Evolutionary conservation across 2,797 vertebrate genomes (phyloP).

Genomic region (Sciurus vulgaris): DNA sequence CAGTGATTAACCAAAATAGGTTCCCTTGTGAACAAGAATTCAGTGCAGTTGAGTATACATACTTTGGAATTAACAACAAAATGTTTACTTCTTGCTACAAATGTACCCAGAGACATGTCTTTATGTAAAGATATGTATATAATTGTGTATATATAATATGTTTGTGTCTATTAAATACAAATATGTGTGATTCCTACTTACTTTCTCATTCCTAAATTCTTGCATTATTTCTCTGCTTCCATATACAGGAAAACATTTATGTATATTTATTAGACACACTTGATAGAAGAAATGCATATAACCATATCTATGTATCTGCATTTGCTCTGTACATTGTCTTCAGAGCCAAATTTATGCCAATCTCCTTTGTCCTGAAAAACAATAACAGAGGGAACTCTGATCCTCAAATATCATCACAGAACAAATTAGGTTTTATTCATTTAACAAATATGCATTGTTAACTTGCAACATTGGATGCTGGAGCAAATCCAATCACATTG

Average conservation of each 20-base stretch:
- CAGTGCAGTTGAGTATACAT: background rate
- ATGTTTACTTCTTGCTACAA: background rate
- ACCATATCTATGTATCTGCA: background rate
- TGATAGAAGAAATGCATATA: background rate
- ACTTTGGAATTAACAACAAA: background rate
- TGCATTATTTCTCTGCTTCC: background rate
- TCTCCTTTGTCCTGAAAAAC: background rate
- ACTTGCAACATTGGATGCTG: background rate
- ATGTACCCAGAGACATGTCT: background rate
- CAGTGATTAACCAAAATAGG: background rate
- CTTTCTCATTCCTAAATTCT: background rate
- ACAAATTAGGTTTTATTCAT: background rate
- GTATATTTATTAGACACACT: background rate
- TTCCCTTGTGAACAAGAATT: background rate
- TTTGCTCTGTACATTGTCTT: background rate
- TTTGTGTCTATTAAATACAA: background rate
- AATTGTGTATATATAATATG: background rate
- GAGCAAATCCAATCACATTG: background rate
- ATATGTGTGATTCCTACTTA: background rate
- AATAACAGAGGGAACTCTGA: background rate
- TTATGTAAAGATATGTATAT: background rate
- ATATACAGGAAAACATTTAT: background rate
- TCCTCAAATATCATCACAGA: background rate
- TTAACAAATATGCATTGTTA: slow-evolving; percentile 22
- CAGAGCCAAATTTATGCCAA: background rate